These are phyloP conservation scores for Phalacrocorax pelagicus DNA, from an alignment of 2,113 vertebrate genomes.

Conservation along the genomic window DNA sequence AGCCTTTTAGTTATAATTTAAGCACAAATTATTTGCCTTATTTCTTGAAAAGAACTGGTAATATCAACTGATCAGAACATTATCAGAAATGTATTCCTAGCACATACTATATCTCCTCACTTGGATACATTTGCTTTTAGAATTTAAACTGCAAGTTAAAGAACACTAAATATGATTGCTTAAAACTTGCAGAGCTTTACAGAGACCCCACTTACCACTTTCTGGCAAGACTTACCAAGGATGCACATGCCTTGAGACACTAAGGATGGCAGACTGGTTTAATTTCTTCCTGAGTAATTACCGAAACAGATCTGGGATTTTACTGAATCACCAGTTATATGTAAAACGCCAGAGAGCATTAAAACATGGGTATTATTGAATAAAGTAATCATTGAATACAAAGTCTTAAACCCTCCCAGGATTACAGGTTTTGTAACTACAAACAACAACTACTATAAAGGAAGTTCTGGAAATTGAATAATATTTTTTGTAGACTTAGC, in stretches of 20 bases:
- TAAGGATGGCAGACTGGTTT: background rate
- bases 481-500: background rate
- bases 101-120: background rate
- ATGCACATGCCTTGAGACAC: accelerated
- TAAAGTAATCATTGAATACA: background rate
- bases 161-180: background rate
- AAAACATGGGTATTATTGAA: background rate
- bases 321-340: background rate
- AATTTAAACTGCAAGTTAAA: background rate
- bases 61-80: background rate
- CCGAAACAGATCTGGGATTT: background rate
- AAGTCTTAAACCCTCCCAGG: background rate
- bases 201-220: background rate
- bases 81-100: background rate
- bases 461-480: background rate
- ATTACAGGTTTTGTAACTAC: background rate
- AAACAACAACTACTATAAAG: background rate
- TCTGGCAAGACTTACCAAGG: background rate
- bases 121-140: background rate
- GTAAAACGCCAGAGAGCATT: background rate
- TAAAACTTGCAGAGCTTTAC: background rate
- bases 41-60: background rate
- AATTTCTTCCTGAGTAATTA: background rate
- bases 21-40: background rate
- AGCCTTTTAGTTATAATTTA: background rate